Evolutionary conservation across 2,797 vertebrate genomes (phyloP).

Genomic region (Melanogrammus aeglefinus): DNA sequence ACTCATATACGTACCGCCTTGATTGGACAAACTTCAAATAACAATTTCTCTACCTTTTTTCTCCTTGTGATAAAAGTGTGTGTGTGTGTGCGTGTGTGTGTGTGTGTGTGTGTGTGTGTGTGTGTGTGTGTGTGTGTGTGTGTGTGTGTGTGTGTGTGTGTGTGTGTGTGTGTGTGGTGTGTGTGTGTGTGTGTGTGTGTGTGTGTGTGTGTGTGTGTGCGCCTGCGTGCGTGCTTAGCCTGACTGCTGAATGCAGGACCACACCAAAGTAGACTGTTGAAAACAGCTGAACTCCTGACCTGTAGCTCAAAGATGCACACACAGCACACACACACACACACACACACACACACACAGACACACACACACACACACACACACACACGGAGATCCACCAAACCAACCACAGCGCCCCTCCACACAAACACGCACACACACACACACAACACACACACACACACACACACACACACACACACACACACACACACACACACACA

Average conservation of each 20-base stretch:
- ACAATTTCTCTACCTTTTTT: no score
- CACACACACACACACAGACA: background rate
- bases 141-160: constrained; percentile 12
- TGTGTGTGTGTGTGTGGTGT: background rate
- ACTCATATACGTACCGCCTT: background rate
- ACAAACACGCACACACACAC: background rate
- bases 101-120: constrained; percentile 12
- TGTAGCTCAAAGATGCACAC: constrained; percentile 66
- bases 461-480: constrained; percentile 6
- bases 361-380: background rate
- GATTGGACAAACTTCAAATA: background rate
- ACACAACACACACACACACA: no score
- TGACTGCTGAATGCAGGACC: constrained; percentile 58
- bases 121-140: constrained; percentile 12
- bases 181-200: no score
- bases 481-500: background rate
- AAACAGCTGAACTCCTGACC: constrained; percentile 75
- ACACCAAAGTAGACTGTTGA: constrained; percentile 57
- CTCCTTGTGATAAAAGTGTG: no score
- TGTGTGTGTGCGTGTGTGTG: constrained; percentile 2
- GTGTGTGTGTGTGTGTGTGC: background rate
- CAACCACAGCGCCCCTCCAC: no score
- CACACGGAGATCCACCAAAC: no score
- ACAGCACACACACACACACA: background rate
- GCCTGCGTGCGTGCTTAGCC: constrained; percentile 35